Conservation (phyloP, 2,797 vertebrate genomes). For the Poecilia wingei region DNA sequence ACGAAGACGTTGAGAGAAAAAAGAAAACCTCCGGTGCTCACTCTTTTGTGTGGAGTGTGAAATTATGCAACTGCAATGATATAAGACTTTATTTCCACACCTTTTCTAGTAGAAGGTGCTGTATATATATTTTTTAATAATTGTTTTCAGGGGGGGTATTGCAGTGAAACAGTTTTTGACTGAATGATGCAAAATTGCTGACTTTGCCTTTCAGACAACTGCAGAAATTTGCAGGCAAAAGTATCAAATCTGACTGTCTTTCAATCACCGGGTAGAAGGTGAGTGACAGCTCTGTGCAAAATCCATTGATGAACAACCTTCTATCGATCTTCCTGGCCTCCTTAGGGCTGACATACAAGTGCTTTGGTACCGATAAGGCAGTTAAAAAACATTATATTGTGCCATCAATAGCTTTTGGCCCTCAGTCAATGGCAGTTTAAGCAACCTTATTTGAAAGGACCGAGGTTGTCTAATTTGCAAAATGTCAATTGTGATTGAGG, state of each 20-base stretch:
- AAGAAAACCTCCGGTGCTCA: background rate
- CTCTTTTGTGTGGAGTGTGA: background rate
- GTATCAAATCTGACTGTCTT: slow-evolving; percentile 46
- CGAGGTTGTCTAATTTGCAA: slow-evolving; percentile 61
- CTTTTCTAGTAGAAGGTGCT: background rate
- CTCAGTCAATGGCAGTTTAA: slow-evolving; percentile 61
- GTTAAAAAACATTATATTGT: slow-evolving; percentile 61
- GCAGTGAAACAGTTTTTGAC: background rate
- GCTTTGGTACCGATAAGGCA: slow-evolving; percentile 40
- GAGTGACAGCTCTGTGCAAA: slow-evolving; percentile 38
- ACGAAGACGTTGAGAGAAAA: background rate
- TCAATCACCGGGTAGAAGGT: slow-evolving; percentile 22
- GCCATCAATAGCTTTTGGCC: slow-evolving; percentile 40
- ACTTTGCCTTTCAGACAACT: slow-evolving; percentile 17
- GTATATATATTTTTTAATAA: background rate
- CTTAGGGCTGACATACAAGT: slow-evolving; percentile 28
- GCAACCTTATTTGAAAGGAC: slow-evolving; percentile 53
- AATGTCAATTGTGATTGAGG: slow-evolving; percentile 67
- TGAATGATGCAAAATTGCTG: slow-evolving; percentile 2
- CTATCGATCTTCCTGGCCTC: slow-evolving; percentile 55
- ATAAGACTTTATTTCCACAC: background rate
- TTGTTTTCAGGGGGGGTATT: background rate
- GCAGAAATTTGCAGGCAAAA: slow-evolving; percentile 12
- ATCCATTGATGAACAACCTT: slow-evolving; percentile 51
- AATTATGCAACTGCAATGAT: slow-evolving; percentile 1